Conservation (phyloP, 2,113 vertebrate species). For the Cephalopterus ornatus region DNA sequence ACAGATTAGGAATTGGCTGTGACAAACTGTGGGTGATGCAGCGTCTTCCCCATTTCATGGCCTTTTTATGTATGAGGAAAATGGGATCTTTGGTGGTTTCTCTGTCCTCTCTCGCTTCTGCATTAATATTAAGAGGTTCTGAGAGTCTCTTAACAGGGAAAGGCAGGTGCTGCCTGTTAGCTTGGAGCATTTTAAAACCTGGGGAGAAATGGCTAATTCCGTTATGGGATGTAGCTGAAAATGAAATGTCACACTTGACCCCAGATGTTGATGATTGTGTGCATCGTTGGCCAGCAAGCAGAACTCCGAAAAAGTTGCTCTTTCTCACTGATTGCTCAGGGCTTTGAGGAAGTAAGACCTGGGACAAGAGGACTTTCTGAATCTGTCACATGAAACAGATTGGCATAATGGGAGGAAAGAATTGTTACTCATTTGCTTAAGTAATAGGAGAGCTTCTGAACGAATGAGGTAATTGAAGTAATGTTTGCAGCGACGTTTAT, state of each 20-base stretch:
- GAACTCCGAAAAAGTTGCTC: background rate
- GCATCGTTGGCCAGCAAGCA: background rate
- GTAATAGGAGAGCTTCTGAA: background rate
- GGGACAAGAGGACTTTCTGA: background rate
- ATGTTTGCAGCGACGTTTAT: background rate
- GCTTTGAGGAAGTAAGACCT: background rate
- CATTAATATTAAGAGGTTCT: background rate
- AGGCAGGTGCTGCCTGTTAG: background rate
- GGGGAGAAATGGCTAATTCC: background rate
- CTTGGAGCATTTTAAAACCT: background rate
- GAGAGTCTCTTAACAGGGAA: background rate
- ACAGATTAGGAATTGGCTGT: background rate
- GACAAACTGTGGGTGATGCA: background rate
- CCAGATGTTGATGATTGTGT: background rate
- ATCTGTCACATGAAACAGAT: background rate
- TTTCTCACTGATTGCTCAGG: background rate
- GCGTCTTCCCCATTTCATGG: rapidly evolving
- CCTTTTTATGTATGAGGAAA: background rate
- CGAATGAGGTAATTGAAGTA: background rate
- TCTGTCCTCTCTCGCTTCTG: background rate
- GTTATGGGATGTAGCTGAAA: rapidly evolving
- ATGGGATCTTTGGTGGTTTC: background rate
- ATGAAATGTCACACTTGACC: background rate
- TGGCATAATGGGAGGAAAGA: background rate
- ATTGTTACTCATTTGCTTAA: background rate